Percentiles rank a stretch among this genome's conserved stretches.
Evolutionary conservation across 2,888 invertebrate genomes (phyloP).

Genomic region (Empis livida): DNA sequence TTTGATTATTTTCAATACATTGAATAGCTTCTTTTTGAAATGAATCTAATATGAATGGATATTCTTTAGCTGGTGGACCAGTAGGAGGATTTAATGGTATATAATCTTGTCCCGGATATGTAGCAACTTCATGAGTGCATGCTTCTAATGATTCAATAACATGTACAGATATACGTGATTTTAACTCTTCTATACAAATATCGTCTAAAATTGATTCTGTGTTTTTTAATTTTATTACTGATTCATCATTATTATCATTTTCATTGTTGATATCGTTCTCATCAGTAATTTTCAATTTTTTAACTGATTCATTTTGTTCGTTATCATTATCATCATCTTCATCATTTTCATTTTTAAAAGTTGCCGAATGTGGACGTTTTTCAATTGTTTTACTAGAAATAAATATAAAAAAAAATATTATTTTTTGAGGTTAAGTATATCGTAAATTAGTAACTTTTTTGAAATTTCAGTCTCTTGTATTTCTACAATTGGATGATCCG

Average conservation of each 20-base stretch:
- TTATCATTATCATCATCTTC: background rate
- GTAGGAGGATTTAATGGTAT: constrained; percentile 43
- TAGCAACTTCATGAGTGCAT: constrained; percentile 92
- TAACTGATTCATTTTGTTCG: too few species aligned
- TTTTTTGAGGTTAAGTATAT: too few species aligned
- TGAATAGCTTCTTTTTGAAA: constrained; percentile 95
- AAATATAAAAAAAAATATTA: background rate
- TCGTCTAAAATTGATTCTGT: constrained; percentile 29
- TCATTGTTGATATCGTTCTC: too few species aligned
- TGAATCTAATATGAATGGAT: constrained; percentile 89
- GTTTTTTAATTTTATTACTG: constrained; percentile 18
- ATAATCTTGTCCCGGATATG: constrained; percentile 79
- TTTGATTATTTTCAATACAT: constrained; percentile 96
- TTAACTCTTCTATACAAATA: constrained; percentile 56
- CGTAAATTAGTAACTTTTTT: too few species aligned
- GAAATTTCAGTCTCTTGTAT: background rate
- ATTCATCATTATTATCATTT: constrained; percentile 12
- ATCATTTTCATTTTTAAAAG: constrained; percentile 4
- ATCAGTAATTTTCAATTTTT: background rate
- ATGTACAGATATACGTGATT: constrained; percentile 74
- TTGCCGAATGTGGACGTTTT: constrained; percentile 10
- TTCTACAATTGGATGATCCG: background rate
- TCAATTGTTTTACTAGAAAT: constrained; percentile 7
- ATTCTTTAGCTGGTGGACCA: constrained; percentile 75
- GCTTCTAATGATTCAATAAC: constrained; percentile 81